Evolutionary conservation across 2,113 vertebrate genomes (phyloP), one percentile per base, ranked within the genome.

Genomic region (Coptodon rendalli): DNA sequence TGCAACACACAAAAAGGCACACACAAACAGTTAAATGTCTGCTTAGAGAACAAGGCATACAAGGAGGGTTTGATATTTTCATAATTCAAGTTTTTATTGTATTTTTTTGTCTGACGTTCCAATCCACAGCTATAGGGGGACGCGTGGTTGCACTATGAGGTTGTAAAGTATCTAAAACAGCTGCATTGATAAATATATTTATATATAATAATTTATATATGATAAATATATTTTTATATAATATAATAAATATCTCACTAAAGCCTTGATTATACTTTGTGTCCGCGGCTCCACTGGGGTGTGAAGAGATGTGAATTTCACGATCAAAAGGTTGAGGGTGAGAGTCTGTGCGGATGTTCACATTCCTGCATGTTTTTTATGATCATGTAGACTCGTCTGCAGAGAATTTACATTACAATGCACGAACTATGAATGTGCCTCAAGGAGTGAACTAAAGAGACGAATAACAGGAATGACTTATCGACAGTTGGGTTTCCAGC

Each of bases 1-100:
- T 91, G 90, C 93, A 84, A 88, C 89, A 92, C 89, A 82, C 48
- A 73, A 73, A 86, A 76, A 82, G 79, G 87, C 52, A 85, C 79
- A 81, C 57, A 87, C 71, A 81, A 78, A 79, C 59, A 82, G 71
- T 92, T 85, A 80, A 88, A 80, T n/a, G 90, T 76, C 61, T 92
- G 43, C 50, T 80, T 66, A 80, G 80, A 87, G 91, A 93, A 94
- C 90, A 90, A 93, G 63, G 22, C 82, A 22, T 79, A 63, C 71
- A 86, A 84, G 92, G 9, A 87, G 43, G 52, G 50, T 89, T 86
- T 57, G 48, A 91, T 89, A 80, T 89, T 63, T 89, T 87, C 82
- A 63, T 81, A 82, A 88, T 91, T 85, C 11, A 29, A 29, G 13
- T 59, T 68, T 61, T 85, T 61, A 7, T 43, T 29, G n/a, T 40